These are phyloP conservation scores for Sesia bembeciformis DNA, from an alignment of 2,888 invertebrate species.

Conservation along the genomic window DNA sequence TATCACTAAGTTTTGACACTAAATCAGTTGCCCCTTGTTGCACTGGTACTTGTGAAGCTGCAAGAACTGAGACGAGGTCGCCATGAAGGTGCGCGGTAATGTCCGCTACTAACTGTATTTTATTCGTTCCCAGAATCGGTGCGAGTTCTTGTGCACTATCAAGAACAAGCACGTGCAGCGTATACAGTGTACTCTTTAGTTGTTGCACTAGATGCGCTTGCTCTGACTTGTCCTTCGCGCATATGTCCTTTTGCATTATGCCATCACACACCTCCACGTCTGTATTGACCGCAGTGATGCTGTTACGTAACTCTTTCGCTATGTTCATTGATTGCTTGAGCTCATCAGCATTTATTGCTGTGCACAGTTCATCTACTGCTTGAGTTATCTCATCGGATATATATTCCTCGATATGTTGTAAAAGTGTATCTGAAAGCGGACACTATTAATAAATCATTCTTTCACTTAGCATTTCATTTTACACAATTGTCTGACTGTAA, in stretches of 20 bases:
- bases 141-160: constrained; percentile 31
- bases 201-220: constrained; percentile 29
- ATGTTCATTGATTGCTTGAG: constrained; percentile 34
- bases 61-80: constrained; percentile 30
- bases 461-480: too few relatives aligned
- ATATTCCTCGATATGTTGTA: constrained; percentile 44
- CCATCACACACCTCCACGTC: constrained; percentile 8
- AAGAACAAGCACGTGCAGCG: constrained; percentile 32
- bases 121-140: constrained; percentile 20
- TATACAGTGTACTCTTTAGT: constrained; percentile 33
- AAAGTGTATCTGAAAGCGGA: constrained; percentile 16
- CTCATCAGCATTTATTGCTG: constrained; percentile 34
- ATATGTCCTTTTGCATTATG: constrained; percentile 1
- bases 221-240: constrained; percentile 10
- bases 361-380: constrained; percentile 46
- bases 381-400: constrained; percentile 36
- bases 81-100: constrained; percentile 37
- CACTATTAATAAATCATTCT: too few relatives aligned
- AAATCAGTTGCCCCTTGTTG: constrained; percentile 14
- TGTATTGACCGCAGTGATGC: constrained; percentile 16
- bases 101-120: constrained; percentile 29
- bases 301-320: constrained; percentile 39
- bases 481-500: too few relatives aligned
- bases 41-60: constrained; percentile 21
- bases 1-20: too few relatives aligned